phyloP scores from a whole-genome alignment of 2,797 vertebrate genomes.

The Hippoglossus hippoglossus region DNA sequence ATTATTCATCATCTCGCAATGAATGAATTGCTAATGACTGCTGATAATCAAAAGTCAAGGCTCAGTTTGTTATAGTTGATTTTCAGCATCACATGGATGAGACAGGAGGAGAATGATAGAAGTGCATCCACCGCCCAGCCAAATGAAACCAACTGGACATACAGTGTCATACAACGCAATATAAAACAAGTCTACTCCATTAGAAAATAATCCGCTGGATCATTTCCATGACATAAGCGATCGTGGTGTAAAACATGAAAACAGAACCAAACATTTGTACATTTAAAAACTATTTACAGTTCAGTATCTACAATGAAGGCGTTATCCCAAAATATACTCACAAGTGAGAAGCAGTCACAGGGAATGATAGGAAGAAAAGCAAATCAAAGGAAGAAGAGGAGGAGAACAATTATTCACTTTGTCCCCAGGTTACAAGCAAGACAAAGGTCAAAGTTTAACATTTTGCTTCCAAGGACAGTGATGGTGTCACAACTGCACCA shows the following conservation, averaged over 20 bases:
- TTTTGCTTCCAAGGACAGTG: slow-evolving; percentile 16
- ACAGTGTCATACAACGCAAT: slow-evolving; percentile 48
- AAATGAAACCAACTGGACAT: slow-evolving; percentile 45
- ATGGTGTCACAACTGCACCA: slow-evolving; percentile 35
- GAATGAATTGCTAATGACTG: slow-evolving; percentile 20
- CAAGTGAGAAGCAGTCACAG: slow-evolving; percentile 26
- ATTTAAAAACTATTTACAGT: slow-evolving; percentile 78
- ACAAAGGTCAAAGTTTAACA: not conserved
- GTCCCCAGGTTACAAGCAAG: slow-evolving; percentile 25
- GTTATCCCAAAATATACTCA: slow-evolving; percentile 39
- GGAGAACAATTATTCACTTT: slow-evolving; percentile 21
- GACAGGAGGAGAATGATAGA: slow-evolving; percentile 18
- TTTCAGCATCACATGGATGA: slow-evolving; percentile 45
- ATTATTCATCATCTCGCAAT: slow-evolving; percentile 5
- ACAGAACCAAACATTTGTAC: slow-evolving; percentile 63
- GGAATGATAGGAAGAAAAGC: slow-evolving; percentile 6
- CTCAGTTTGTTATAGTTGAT: slow-evolving; percentile 51
- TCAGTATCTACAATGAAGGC: slow-evolving; percentile 71
- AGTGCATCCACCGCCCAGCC: slow-evolving; percentile 40
- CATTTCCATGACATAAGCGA: slow-evolving; percentile 57
- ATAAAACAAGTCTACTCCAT: slow-evolving; percentile 48
- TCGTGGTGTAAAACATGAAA: slow-evolving; percentile 63
- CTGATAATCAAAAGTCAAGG: slow-evolving; percentile 40
- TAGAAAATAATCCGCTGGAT: slow-evolving; percentile 56
- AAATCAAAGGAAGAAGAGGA: not conserved